Percentiles rank a stretch among this genome's conserved stretches.
phyloP scores from a whole-genome alignment of 2,888 invertebrate species.

The Flexamia atlantica region DNA sequence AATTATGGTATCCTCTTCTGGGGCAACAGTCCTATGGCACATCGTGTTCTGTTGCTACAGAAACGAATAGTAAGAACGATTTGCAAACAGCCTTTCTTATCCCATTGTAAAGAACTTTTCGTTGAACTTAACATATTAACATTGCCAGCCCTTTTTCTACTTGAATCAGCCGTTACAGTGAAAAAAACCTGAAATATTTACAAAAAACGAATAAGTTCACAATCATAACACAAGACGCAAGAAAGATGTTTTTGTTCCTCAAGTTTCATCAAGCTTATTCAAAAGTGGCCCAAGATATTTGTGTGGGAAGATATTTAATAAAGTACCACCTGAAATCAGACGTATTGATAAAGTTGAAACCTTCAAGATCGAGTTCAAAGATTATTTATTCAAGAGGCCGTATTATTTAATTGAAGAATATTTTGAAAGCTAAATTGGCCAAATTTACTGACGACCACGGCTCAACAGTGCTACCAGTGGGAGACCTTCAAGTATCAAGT shows the following conservation, averaged over 20 bases:
- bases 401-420: background rate
- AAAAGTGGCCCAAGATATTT: conserved; percentile 18
- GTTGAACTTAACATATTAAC: conserved; percentile 14
- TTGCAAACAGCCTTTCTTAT: background rate
- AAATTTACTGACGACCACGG: background rate
- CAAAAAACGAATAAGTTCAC: background rate
- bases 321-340: background rate
- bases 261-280: conserved; percentile 3
- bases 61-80: conserved; percentile 20
- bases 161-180: conserved; percentile 6
- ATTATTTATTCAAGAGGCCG: background rate
- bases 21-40: conserved; percentile 19
- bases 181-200: conserved; percentile 23
- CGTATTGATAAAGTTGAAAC: background rate
- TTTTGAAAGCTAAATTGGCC: background rate
- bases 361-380: background rate
- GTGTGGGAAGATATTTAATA: conserved; percentile 3
- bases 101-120: conserved; percentile 36
- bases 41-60: conserved; percentile 3
- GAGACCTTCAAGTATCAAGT: conserved; percentile 9
- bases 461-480: background rate
- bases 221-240: background rate
- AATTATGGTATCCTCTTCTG: conserved; percentile 35
- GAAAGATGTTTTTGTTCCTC: background rate
- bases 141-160: background rate